Conservation (phyloP, 2,113 vertebrate species). For the Otolemur garnettii region DNA sequence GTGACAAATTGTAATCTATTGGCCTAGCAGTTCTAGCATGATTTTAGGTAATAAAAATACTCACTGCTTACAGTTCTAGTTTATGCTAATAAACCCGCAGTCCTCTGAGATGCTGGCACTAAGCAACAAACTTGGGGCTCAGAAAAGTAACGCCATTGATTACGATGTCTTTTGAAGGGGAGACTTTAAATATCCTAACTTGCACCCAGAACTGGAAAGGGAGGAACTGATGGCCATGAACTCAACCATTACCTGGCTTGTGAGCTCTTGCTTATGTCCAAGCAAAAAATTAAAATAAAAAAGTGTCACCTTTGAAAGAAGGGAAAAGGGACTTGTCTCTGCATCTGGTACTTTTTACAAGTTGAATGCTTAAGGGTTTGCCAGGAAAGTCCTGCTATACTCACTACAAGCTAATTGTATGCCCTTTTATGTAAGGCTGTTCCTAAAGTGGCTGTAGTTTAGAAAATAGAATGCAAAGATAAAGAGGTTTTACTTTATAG, state of each 20-base stretch:
- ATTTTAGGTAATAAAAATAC: conserved; percentile 65
- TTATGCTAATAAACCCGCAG: conserved; percentile 11
- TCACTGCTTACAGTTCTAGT: conserved; percentile 8
- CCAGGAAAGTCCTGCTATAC: background rate
- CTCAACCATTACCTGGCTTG: background rate
- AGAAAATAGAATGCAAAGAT: conserved; percentile 34
- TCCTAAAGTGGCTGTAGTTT: conserved; percentile 54
- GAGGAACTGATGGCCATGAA: background rate
- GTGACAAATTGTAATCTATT: conserved; percentile 60
- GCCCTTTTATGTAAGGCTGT: conserved; percentile 51
- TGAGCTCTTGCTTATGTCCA: background rate
- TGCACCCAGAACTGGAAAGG: background rate
- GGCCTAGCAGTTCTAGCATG: conserved; percentile 37
- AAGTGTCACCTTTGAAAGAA: background rate
- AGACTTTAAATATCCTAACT: background rate
- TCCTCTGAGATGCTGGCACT: background rate
- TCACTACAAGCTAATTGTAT: conserved; percentile 2
- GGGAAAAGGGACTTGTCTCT: conserved; percentile 12
- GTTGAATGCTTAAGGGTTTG: background rate
- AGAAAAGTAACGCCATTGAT: conserved; percentile 12
- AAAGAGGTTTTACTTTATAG: conserved; percentile 38
- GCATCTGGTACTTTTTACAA: background rate
- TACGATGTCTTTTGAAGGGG: background rate
- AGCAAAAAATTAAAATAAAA: background rate
- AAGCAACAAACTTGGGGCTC: background rate